Evolutionary conservation across 92 coral and sea anemone genomes (phyloP).

Genomic region (Porites lobata): DNA sequence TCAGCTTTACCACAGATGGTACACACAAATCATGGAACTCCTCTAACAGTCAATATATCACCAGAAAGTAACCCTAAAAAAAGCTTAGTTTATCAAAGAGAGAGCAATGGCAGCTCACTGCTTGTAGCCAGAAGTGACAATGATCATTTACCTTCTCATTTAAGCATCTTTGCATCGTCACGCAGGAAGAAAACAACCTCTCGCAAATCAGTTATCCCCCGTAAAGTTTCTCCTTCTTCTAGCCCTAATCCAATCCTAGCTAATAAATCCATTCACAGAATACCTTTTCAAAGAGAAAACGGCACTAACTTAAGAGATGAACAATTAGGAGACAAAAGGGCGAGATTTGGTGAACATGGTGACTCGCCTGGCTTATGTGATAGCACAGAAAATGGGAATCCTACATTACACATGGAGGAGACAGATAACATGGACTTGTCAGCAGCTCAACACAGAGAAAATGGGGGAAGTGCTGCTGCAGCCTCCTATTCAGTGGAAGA

Average conservation of each 20-base stretch:
- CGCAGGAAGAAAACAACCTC: slow-evolving; percentile 84
- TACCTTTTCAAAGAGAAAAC: not conserved
- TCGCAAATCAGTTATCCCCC: slow-evolving; percentile 82
- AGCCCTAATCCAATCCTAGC: slow-evolving; percentile 15
- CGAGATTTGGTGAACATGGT: slow-evolving; percentile 4
- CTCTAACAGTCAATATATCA: slow-evolving; percentile 34
- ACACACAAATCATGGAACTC: slow-evolving; percentile 15
- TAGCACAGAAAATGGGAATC: slow-evolving; percentile 46
- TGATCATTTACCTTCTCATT: slow-evolving; percentile 26
- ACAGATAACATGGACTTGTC: slow-evolving; percentile 17
- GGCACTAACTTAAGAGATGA: not conserved
- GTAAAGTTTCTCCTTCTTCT: slow-evolving; percentile 69
- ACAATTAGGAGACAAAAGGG: not conserved
- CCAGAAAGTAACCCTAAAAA: slow-evolving; percentile 40
- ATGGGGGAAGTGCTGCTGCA: slow-evolving; percentile 11
- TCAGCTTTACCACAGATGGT: not conserved
- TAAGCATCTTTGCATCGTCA: slow-evolving; percentile 47
- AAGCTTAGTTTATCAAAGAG: slow-evolving; percentile 1
- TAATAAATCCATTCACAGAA: slow-evolving; percentile 20
- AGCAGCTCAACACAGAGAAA: slow-evolving; percentile 8
- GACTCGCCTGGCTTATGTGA: slow-evolving; percentile 57
- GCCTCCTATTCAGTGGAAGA: slow-evolving; percentile 38
- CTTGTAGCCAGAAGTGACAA: slow-evolving; percentile 38
- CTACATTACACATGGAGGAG: slow-evolving; percentile 1
- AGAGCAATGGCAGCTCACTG: slow-evolving; percentile 16